phyloP scores from a whole-genome alignment of 1,140 invertebrate genomes.

The Homalodisca vitripennis region DNA sequence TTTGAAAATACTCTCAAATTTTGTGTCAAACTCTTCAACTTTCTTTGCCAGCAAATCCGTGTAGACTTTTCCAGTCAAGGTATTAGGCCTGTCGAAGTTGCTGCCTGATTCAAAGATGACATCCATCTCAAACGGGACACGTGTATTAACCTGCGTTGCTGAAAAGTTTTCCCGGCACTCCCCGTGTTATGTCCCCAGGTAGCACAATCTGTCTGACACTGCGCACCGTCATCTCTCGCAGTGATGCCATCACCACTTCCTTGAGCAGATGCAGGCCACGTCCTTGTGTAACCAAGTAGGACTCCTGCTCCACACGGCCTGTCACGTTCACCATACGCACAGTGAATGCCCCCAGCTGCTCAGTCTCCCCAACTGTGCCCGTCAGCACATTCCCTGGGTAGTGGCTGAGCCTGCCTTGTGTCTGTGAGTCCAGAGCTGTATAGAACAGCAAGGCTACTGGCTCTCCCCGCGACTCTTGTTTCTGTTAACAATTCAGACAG shows the following conservation, averaged over 20 bases:
- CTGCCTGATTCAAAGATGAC: conserved; percentile 79
- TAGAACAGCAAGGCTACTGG: conserved; percentile 76
- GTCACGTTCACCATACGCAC: conserved; percentile 51
- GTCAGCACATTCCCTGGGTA: conserved; percentile 55
- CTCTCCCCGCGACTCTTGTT: conserved; percentile 47
- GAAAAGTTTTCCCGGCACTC: conserved; percentile 72
- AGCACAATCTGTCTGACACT: conserved; percentile 59
- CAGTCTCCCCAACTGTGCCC: conserved; percentile 73
- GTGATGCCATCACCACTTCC: conserved; percentile 70
- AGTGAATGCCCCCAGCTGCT: conserved; percentile 75
- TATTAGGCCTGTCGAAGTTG: conserved; percentile 55
- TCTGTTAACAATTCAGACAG: conserved; percentile 41
- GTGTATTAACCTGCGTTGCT: conserved; percentile 74
- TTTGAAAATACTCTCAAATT: conserved; percentile 72
- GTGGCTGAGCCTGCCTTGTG: conserved; percentile 58
- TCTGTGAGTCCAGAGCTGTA: conserved; percentile 68
- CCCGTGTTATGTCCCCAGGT: conserved; percentile 48
- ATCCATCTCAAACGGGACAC: conserved; percentile 81
- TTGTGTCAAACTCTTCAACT: conserved; percentile 58
- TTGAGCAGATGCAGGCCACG: conserved; percentile 73
- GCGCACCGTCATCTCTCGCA: conserved; percentile 58
- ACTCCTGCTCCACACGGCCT: conserved; percentile 57
- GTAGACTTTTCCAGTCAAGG: conserved; percentile 62
- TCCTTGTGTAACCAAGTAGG: conserved; percentile 68
- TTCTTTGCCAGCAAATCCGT: conserved; percentile 60